Conservation (phyloP, 2,113 vertebrate genomes). For the Hyaena hyaena region DNA sequence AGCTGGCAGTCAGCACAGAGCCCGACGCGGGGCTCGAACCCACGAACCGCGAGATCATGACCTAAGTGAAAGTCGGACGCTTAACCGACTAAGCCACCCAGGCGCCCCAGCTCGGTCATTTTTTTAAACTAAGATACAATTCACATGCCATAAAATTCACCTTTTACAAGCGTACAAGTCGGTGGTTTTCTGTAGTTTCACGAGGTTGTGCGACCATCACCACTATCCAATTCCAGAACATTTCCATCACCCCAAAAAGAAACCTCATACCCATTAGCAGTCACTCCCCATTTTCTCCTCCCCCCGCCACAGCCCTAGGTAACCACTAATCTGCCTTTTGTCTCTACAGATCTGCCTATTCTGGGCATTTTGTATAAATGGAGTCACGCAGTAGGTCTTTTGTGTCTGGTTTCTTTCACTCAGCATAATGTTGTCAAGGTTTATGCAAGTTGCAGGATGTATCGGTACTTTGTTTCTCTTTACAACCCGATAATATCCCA, state of each 20-base stretch:
- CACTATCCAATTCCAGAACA: neutral
- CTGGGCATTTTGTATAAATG: neutral
- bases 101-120: too few species aligned
- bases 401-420: neutral
- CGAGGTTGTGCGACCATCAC: neutral
- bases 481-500: neutral
- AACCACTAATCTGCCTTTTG: neutral
- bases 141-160: neutral
- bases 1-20: too few species aligned
- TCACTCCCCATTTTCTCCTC: neutral
- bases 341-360: neutral
- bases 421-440: neutral
- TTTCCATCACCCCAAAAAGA: neutral
- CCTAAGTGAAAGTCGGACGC: too few species aligned
- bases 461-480: neutral
- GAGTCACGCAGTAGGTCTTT: neutral
- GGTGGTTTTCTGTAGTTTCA: neutral
- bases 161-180: neutral
- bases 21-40: too few species aligned
- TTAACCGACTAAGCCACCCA: too few species aligned
- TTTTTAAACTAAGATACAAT: neutral
- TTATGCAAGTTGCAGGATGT: neutral
- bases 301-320: neutral
- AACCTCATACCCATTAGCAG: neutral
- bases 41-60: too few species aligned